These are phyloP conservation scores for Drosophila rufa DNA, from an alignment of 1,140 invertebrate species.

Conservation along the genomic window DNA sequence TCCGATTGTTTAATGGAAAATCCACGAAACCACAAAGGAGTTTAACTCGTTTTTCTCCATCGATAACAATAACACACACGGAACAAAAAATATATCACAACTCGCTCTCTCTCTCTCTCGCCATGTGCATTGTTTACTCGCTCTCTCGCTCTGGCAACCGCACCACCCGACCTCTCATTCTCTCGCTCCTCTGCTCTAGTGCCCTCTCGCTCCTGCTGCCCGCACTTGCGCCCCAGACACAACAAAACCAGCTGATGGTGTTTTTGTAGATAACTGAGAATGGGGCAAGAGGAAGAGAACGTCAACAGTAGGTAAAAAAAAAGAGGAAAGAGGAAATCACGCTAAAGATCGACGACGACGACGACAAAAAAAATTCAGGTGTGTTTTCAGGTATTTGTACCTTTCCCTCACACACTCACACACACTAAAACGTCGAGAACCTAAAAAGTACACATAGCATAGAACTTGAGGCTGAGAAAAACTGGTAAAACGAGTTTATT, in stretches of 20 bases:
- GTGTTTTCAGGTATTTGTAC: slow-evolving; percentile 40
- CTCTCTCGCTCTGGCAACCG: slow-evolving; percentile 19
- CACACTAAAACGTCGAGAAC: slow-evolving; percentile 29
- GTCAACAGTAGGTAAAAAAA: slow-evolving; percentile 51
- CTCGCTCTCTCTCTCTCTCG: slow-evolving; percentile 2
- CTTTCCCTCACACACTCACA: slow-evolving; percentile 26
- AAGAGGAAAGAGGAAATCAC: slow-evolving; percentile 39
- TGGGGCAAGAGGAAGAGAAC: slow-evolving; percentile 37
- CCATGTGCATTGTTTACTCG: slow-evolving; percentile 37
- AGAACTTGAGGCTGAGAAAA: slow-evolving; percentile 27
- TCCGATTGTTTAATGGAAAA: slow-evolving; percentile 61
- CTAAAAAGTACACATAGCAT: slow-evolving; percentile 27
- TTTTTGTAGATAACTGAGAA: slow-evolving; percentile 64
- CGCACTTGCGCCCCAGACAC: slow-evolving; percentile 58
- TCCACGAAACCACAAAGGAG: slow-evolving; percentile 29
- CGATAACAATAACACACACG: slow-evolving; percentile 24
- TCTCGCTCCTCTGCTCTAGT: slow-evolving; percentile 9
- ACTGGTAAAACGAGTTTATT: slow-evolving; percentile 74
- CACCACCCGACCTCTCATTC: neutral
- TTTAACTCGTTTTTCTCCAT: slow-evolving; percentile 55
- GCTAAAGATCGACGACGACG: slow-evolving; percentile 23
- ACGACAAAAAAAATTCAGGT: slow-evolving; percentile 21
- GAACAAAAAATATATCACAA: slow-evolving; percentile 29
- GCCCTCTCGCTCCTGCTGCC: slow-evolving; percentile 24
- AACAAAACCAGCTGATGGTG: slow-evolving; percentile 80